Evolutionary conservation across 2,113 vertebrate species (phyloP), one percentile per base, ranked within the genome.

Genomic region (Epinephelus cyanopodus): DNA sequence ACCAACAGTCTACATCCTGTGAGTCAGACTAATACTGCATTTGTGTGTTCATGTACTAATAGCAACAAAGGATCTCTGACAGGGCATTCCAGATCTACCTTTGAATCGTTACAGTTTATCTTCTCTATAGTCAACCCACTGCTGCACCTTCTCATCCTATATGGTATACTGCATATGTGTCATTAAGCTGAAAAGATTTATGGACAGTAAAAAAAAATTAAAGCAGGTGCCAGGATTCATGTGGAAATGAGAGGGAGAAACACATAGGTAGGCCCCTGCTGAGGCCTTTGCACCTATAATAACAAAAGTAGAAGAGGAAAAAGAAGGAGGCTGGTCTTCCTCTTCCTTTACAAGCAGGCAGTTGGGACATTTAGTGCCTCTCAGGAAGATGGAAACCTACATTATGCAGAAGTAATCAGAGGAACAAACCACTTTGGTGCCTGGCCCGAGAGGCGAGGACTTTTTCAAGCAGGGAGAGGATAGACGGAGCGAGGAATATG

Each of bases 201-300:
- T 25, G 14, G 27, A 48, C 6, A 48, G 42, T 23, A 25, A 50
- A 64, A 42, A 60, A 53, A 48, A 74, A 45, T 21, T 21, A 79
- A 23, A 77, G 45, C 27, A 70, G 57, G 45, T 74, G 19, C 37
- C 60, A 70, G n/a, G 10, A 50, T 76, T 57, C 42, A 23, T 47
- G 54, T 77, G 61, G 27, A 72, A 81, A 70, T 23, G 33, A 70
- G 47, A 45, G 25, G 2, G 52, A 13, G 60, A 74, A 47, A n/a
- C 21, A 29, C 14, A 42, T 19, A 47, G 66, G 45, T 61, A 64
- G 27, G 29, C 54, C 45, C 68, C 54, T 58, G 33, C 54, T 29
- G 73, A 70, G 77, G 60, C 25, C 29, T 66, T 54, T 25, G 64
- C 74, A 77, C 67, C 77, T 81, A 78, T 53, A 74, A 74, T 48